Evolutionary conservation across 2,113 vertebrate species (phyloP).

Genomic region (Chascanopsetta lugubris): DNA sequence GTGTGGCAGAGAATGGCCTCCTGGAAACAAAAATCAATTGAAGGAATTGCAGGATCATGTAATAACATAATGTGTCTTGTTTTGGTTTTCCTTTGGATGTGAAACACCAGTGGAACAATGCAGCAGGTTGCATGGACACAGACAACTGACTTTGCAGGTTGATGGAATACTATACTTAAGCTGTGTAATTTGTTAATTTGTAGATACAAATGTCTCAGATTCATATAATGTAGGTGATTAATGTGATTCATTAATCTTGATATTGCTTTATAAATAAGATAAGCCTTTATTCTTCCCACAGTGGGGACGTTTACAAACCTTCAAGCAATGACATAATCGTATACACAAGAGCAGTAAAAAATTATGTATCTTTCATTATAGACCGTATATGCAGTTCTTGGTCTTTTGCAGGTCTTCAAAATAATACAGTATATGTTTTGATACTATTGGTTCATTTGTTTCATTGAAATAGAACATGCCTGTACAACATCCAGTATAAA

Average conservation of each 20-base stretch:
- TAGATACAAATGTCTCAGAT: background rate
- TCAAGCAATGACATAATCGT: no score
- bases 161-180: background rate
- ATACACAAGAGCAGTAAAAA: no score
- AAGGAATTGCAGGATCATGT: slow-evolving; percentile 44
- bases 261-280: background rate
- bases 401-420: background rate
- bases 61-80: slow-evolving; percentile 37
- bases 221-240: background rate
- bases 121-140: background rate
- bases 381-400: background rate
- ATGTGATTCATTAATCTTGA: slow-evolving; percentile 6
- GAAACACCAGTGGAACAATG: slow-evolving; percentile 23
- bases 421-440: background rate
- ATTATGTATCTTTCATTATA: background rate
- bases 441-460: background rate
- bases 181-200: background rate
- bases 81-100: slow-evolving; percentile 18
- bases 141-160: background rate
- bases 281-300: no score
- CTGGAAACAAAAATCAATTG: slow-evolving; percentile 52
- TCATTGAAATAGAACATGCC: background rate
- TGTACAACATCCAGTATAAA: background rate
- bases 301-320: no score
- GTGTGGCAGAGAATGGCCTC: slow-evolving; percentile 43